A percentile compares a stretch with the other conserved stretches of the same genome.
These are phyloP conservation scores for Cyclura pinguis DNA, from an alignment of 2,797 vertebrate genomes.

Conservation along the genomic window DNA sequence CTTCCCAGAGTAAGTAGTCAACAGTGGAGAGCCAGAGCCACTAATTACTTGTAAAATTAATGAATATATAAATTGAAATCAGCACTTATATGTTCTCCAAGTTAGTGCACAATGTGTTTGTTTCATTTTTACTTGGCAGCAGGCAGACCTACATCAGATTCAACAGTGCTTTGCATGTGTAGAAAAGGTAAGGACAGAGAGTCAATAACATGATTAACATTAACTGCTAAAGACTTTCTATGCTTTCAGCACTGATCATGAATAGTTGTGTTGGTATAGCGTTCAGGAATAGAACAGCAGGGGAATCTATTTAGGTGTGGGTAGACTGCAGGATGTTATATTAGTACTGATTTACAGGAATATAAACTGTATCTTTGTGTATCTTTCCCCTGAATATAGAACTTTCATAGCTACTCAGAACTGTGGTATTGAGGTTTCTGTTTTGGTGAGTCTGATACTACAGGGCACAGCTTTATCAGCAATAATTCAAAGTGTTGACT, in stretches of 20 bases:
- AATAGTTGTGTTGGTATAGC: too few species aligned
- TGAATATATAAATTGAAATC: not conserved
- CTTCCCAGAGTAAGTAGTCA: too few species aligned
- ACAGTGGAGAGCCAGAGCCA: not conserved
- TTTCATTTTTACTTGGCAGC: not conserved
- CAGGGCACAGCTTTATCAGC: not conserved
- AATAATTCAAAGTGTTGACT: not conserved
- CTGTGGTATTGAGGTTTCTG: not conserved
- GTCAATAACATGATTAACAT: not conserved
- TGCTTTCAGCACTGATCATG: not conserved
- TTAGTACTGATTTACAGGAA: not conserved
- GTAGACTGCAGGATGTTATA: not conserved
- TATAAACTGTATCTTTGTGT: not conserved
- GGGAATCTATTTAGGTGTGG: not conserved
- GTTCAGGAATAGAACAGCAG: not conserved
- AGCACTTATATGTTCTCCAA: not conserved
- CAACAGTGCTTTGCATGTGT: not conserved
- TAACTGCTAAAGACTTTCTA: not conserved
- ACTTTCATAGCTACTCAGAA: not conserved
- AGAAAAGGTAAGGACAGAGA: not conserved
- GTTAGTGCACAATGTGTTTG: not conserved
- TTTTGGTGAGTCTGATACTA: not conserved
- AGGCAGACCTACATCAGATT: not conserved
- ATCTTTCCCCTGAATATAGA: not conserved
- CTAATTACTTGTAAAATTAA: not conserved